Conservation (phyloP, 2,888 invertebrate species). For the Acrobasis suavella region DNA sequence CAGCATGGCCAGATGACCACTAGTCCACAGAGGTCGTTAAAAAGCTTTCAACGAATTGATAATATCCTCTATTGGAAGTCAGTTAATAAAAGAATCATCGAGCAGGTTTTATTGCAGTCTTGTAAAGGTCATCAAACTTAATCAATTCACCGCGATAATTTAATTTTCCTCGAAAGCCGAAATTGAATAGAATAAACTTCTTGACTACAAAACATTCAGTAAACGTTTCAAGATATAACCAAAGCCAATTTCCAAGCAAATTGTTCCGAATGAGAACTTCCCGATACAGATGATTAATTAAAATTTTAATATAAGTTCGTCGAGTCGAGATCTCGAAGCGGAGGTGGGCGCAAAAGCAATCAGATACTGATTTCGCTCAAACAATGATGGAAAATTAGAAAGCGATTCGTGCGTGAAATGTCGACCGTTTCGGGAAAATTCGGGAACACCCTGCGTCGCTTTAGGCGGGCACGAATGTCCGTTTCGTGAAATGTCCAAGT, state of each 20-base stretch:
- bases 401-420: slow-evolving; percentile 66
- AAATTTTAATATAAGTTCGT: slow-evolving; percentile 24
- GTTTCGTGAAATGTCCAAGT: not conserved
- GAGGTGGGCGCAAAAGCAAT: slow-evolving; percentile 45
- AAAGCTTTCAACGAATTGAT: too few species aligned
- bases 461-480: not conserved
- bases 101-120: not conserved
- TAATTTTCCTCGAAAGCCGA: not conserved
- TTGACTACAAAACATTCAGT: not conserved
- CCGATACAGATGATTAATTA: slow-evolving; percentile 21
- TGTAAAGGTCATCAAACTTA: not conserved
- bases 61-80: too few species aligned
- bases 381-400: slow-evolving; percentile 72
- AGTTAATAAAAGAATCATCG: too few species aligned
- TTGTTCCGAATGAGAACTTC: slow-evolving; percentile 18
- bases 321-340: slow-evolving; percentile 21
- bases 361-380: slow-evolving; percentile 67
- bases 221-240: slow-evolving; percentile 8
- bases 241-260: slow-evolving; percentile 17
- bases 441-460: slow-evolving; percentile 6
- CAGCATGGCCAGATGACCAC: too few species aligned
- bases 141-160: not conserved
- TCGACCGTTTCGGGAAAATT: slow-evolving; percentile 34
- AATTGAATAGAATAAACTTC: not conserved
- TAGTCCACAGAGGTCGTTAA: too few species aligned